phyloP scores from a whole-genome alignment of 64 coral and sea anemone species.

The Montipora capricornis region DNA sequence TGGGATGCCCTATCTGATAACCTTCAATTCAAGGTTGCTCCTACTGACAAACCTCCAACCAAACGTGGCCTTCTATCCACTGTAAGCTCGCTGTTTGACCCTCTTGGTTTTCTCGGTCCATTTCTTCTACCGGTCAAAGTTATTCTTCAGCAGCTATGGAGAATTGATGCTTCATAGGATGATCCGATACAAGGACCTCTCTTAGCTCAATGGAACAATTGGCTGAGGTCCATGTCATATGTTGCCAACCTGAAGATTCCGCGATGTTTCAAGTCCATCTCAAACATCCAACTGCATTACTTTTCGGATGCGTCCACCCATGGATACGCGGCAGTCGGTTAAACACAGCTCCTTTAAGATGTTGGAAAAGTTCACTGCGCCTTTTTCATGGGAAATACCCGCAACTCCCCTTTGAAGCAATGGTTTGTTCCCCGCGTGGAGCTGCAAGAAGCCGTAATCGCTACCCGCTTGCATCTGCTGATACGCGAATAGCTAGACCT shows the following conservation, averaged over 20 bases:
- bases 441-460: constrained; percentile 26
- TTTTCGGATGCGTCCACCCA: constrained; percentile 29
- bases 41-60: background rate
- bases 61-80: no score
- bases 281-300: background rate
- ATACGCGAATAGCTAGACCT: constrained; percentile 10
- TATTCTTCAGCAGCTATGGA: no score
- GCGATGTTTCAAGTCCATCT: background rate
- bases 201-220: background rate
- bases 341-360: constrained; percentile 1
- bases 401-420: constrained; percentile 38
- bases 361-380: constrained; percentile 43
- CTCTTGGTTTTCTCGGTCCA: no score
- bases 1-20: background rate
- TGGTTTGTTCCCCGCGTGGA: constrained; percentile 60
- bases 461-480: background rate
- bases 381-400: constrained; percentile 50
- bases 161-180: no score
- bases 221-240: background rate
- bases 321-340: constrained; percentile 37
- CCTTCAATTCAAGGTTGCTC: background rate
- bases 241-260: background rate
- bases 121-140: no score
- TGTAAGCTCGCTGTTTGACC: no score
- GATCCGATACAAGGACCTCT: background rate